Evolutionary conservation across 1,140 invertebrate species (phyloP), one percentile per base, ranked within the genome.

Genomic region (Heliconius hermathena): DNA sequence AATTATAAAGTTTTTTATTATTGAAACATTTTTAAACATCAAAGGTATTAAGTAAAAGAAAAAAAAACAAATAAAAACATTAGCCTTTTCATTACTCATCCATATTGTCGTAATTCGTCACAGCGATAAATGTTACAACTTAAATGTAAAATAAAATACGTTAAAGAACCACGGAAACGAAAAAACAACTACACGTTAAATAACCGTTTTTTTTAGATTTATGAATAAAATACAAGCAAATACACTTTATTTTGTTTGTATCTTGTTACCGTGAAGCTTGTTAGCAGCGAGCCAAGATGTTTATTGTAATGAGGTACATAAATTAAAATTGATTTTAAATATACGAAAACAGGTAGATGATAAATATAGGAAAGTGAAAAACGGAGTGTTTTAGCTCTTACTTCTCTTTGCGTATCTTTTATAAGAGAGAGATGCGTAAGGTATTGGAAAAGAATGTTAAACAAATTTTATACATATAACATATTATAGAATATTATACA

Each of bases 161-260:
- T 66, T 66, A 29, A 66, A 29, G 11, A 26, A 66, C 13, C 3
- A 26, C 60, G 60, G 60, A 66, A 66, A 66, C 5, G 60, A 66
- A 66, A 66, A 66, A 66, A 66, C 3, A 29, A 29, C 3, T 29
- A 66, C 60, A 66, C 22, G 60, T 66, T 66, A 66, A 66, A 16
- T 66, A 66, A 66, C 26, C 22, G 26, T 66, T 66, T 66, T 16
- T 66, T 66, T 3, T 18, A 66, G 60, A 66, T 66, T 66, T 66
- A 66, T 66, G 60, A 66, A 29, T 66, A 66, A 66, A 66, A 29
- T 66, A 66, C 60, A 66, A 29, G 60, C 26, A 66, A 66, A 66
- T 16, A 66, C 26, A 66, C 26, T 66, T 29, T 66, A 22, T 66
- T 26, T 66, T 29, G 26, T 29, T 66, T 66, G 60, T 66, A 66